Conservation (phyloP, 2,113 vertebrate genomes). For the Melospiza melodia region DNA sequence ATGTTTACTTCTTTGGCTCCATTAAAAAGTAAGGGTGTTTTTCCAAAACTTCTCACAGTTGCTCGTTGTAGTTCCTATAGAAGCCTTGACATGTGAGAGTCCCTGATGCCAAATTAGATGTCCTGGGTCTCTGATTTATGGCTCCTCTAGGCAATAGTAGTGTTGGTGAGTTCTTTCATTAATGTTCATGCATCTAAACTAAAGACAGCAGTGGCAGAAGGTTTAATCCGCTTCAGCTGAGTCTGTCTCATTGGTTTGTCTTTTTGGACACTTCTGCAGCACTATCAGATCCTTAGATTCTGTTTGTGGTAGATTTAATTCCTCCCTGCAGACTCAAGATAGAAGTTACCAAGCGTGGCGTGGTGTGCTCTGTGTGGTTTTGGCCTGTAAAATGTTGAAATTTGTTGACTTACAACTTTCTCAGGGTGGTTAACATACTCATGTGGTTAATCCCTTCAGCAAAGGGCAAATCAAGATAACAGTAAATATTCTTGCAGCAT, state of each 20-base stretch:
- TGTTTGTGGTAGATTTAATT: background rate
- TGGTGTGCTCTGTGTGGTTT: background rate
- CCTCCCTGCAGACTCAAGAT: background rate
- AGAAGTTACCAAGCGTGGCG: background rate
- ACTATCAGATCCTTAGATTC: background rate
- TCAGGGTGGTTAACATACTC: background rate
- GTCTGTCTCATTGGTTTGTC: background rate
- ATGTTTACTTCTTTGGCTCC: background rate
- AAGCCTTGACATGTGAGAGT: background rate
- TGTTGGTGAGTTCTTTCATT: background rate
- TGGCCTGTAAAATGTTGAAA: background rate
- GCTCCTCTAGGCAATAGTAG: background rate
- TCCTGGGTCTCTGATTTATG: background rate
- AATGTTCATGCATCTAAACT: background rate
- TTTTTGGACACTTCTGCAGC: background rate
- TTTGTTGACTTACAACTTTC: background rate
- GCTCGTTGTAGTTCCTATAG: background rate
- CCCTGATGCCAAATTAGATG: background rate
- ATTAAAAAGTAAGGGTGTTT: background rate
- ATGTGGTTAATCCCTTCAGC: background rate
- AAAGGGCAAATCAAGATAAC: background rate
- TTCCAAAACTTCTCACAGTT: background rate
- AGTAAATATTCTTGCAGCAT: background rate
- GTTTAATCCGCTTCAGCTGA: background rate
- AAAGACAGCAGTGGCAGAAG: background rate